Conservation (phyloP, 2,888 invertebrate species). For the Serrognathus titanus region DNA sequence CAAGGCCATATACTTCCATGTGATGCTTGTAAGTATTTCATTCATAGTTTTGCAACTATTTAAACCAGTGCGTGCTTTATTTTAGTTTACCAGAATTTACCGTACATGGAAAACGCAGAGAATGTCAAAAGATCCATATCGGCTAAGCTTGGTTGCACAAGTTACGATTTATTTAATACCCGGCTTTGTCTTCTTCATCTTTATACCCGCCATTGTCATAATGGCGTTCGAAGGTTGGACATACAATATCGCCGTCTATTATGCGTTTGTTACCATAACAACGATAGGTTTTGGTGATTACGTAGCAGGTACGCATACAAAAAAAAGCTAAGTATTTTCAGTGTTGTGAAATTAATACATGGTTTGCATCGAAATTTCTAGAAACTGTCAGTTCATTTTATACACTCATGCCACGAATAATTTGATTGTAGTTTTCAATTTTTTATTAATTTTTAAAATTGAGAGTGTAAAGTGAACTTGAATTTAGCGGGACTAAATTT, state of each 20-base stretch:
- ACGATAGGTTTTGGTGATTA: constrained; percentile 93
- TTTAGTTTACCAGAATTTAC: constrained; percentile 73
- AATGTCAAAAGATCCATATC: constrained; percentile 63
- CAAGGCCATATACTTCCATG: too few relatives aligned
- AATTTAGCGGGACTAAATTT: too few relatives aligned
- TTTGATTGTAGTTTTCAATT: too few relatives aligned
- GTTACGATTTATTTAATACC: constrained; percentile 81
- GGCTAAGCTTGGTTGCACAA: constrained; percentile 72
- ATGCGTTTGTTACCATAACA: constrained; percentile 81
- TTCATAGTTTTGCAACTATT: too few relatives aligned
- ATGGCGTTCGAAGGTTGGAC: constrained; percentile 83
- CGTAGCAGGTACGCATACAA: constrained; percentile 66
- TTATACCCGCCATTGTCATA: constrained; percentile 81
- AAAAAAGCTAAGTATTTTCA: background rate
- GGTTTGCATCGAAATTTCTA: too few relatives aligned
- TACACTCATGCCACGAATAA: too few relatives aligned
- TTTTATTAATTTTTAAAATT: too few relatives aligned
- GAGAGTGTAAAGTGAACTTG: too few relatives aligned
- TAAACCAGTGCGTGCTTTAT: constrained; percentile 25
- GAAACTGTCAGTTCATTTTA: too few relatives aligned
- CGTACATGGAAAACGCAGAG: constrained; percentile 74
- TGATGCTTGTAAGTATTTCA: too few relatives aligned
- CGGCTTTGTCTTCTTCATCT: constrained; percentile 81
- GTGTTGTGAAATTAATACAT: too few relatives aligned
- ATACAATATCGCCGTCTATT: constrained; percentile 80